phyloP scores from a whole-genome alignment of 2,113 vertebrate genomes.

The Epinephelus lanceolatus region DNA sequence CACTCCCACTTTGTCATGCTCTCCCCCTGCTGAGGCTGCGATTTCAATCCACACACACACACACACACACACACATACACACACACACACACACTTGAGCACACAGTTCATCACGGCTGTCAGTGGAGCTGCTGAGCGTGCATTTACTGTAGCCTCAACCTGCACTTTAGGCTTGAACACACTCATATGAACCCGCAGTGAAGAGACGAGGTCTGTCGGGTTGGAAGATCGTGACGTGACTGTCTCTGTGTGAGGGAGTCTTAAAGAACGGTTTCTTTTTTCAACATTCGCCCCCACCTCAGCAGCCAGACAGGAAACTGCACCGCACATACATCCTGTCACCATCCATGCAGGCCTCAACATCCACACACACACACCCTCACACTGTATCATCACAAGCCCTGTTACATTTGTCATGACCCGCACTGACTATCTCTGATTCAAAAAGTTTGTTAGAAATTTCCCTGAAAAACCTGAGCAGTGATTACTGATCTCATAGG shows the following conservation, averaged over 20 bases:
- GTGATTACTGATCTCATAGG: neutral
- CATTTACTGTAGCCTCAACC: conserved; percentile 47
- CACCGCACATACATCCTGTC: conserved; percentile 60
- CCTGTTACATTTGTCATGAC: neutral
- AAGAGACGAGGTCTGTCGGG: conserved; percentile 13
- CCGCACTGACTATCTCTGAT: neutral
- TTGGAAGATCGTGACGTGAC: conserved; percentile 33
- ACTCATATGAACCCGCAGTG: conserved; percentile 26
- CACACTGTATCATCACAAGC: conserved; percentile 10
- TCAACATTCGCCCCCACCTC: conserved; percentile 29
- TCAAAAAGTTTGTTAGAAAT: conserved; percentile 23
- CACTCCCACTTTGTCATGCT: conserved; percentile 53
- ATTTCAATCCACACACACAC: conserved; percentile 38
- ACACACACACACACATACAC: neutral
- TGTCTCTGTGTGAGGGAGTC: conserved; percentile 35
- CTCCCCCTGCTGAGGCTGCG: conserved; percentile 65
- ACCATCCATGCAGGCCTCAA: conserved; percentile 34
- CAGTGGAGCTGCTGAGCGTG: conserved; percentile 53
- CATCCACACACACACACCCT: conserved; percentile 19
- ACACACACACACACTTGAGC: conserved; percentile 11
- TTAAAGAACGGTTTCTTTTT: conserved; percentile 26
- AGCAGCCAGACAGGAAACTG: conserved; percentile 62
- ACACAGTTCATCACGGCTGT: conserved; percentile 59
- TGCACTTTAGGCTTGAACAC: conserved; percentile 27
- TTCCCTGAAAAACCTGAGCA: conserved; percentile 17